Conservation (phyloP, 1,140 invertebrate genomes). For the Papilio polytes region DNA sequence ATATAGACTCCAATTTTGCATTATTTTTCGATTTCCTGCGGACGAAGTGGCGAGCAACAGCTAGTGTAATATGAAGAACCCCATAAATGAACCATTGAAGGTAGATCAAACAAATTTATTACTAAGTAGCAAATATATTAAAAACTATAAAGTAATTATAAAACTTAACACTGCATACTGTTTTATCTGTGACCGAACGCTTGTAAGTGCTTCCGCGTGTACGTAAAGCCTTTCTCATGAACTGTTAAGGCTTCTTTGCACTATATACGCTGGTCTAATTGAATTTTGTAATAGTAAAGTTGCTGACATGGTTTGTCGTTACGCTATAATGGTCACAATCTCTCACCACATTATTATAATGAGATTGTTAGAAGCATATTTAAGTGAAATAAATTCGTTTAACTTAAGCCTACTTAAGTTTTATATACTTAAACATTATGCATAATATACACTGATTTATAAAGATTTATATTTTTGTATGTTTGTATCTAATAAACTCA, state of each 20-base stretch:
- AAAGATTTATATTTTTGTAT: neutral
- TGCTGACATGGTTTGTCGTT: neutral
- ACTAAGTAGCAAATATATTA: too few species aligned
- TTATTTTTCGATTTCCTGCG: too few species aligned
- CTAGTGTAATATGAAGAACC: too few species aligned
- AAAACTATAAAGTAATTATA: neutral
- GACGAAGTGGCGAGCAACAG: too few species aligned
- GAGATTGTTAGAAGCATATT: neutral
- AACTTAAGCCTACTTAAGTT: neutral
- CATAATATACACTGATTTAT: neutral
- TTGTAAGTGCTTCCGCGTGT: slow-evolving; percentile 26
- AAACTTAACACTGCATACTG: neutral
- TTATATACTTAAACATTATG: neutral
- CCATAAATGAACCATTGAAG: too few species aligned
- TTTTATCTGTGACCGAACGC: neutral
- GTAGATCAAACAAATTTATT: too few species aligned
- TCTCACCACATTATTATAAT: neutral
- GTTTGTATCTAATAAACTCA: neutral
- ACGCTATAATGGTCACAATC: neutral
- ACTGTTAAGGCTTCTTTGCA: slow-evolving; percentile 12
- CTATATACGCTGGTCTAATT: slow-evolving; percentile 5
- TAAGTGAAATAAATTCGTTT: neutral
- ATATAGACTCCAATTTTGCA: too few species aligned
- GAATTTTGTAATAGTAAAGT: neutral
- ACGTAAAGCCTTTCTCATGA: neutral